These are phyloP conservation scores for Mola mola DNA, from an alignment of 2,113 vertebrate genomes.

Conservation along the genomic window DNA sequence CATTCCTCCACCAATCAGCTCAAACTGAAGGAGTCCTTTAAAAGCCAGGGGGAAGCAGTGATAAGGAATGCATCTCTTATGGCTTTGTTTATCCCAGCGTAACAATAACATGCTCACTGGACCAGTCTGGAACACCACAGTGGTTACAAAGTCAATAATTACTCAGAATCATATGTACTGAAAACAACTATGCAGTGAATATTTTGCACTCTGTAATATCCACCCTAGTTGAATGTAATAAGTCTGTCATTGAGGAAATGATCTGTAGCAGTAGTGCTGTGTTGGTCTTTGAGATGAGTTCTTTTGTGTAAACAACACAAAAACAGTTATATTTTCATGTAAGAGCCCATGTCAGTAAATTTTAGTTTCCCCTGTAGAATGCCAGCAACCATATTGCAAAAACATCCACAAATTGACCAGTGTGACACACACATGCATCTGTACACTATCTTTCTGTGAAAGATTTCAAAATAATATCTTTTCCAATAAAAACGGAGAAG, in stretches of 20 bases:
- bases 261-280: too few species aligned
- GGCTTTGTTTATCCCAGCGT: slow-evolving; percentile 71
- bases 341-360: too few species aligned
- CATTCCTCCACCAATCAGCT: slow-evolving; percentile 65
- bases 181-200: too few species aligned
- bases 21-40: slow-evolving; percentile 48
- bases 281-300: too few species aligned
- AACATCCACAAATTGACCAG: slow-evolving; percentile 13
- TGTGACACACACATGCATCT: slow-evolving; percentile 1
- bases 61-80: slow-evolving; percentile 67
- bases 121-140: slow-evolving; percentile 4
- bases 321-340: slow-evolving; percentile 20
- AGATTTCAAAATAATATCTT: slow-evolving; percentile 36
- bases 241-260: too few species aligned
- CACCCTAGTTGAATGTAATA: too few species aligned
- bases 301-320: too few species aligned
- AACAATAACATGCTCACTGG: slow-evolving; percentile 61
- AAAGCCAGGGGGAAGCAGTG: slow-evolving; percentile 58
- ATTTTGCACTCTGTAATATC: too few species aligned
- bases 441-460: slow-evolving; percentile 10
- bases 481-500: slow-evolving; percentile 6
- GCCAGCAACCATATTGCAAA: slow-evolving; percentile 34
- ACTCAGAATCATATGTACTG: slow-evolving; percentile 4
- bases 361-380: slow-evolving; percentile 18
- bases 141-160: slow-evolving; percentile 52